Base-by-base conservation (phyloP, 2,888 invertebrate species). In the Euphydryas editha region DNA sequence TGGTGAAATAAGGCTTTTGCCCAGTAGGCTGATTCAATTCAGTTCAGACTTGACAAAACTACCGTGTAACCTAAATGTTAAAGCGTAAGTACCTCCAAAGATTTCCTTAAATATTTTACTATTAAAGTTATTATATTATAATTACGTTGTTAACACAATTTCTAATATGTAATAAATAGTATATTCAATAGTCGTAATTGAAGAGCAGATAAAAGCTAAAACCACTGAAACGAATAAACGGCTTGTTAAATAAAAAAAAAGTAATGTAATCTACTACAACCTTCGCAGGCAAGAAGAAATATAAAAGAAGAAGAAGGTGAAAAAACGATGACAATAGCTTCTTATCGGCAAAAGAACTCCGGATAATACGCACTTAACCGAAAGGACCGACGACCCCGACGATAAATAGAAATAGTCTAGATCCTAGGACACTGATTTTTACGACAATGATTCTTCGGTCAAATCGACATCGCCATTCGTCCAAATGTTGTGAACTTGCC, bases 351-450 rank as follows among this genome's bases (percentile, higher is more conserved):
- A 58, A 55, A 58, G 21, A 20, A 62, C 20, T 21, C 59, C 39
- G 59, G 59, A 62, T 62, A 62, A 65, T 62, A 59, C 59, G 58
- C 42, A 54, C 61, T 58, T 51, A 59, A 13, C 24, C 18, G 55
- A 47, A n/a, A 59, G n/a, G 37, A 15, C 11, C 47, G 55, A 11
- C 11, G 55, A 65, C 42, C 55, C 54, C 21, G 20, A 59, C 59
- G 42, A 59, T 59, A 59, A 62, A 65, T 62, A 65, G 30, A 58
- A 61, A 21, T 47, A 30, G 20, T 59, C 60, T 15, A n/a, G n/a
- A n/a, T n/a, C n/a, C n/a, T n/a, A 61, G 61, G 56, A 21, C 24
- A 24, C 6, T n/a, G 15, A 15, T 51, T 15, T 42, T 44, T 44
- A 44, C 42, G n/a, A 44, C 15, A 44, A 44, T n/a, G 42, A 13